Evolutionary conservation across 2,888 invertebrate species (phyloP).

Genomic region (Tuberolachnus salignus): DNA sequence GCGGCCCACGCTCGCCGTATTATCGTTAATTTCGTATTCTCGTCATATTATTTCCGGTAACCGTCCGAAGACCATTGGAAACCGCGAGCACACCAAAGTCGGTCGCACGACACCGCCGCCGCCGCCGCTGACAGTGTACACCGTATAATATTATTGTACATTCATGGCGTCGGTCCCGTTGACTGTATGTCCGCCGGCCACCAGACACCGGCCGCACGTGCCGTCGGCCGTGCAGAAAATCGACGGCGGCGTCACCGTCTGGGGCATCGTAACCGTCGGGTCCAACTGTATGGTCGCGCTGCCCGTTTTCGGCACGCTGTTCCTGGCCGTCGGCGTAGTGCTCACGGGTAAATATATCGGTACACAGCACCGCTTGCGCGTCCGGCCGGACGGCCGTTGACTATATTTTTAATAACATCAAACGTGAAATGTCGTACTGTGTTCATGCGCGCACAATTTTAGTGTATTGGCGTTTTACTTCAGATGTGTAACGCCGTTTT

Average conservation of each 20-base stretch:
- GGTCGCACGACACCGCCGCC: background rate
- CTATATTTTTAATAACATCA: no score
- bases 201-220: conserved; percentile 62
- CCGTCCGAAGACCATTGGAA: no score
- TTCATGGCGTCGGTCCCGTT: background rate
- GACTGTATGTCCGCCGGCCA: conserved; percentile 59
- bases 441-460: no score
- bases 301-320: conserved; percentile 78
- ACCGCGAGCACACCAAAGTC: no score
- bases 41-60: no score
- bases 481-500: no score
- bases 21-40: no score
- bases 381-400: no score
- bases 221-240: conserved; percentile 72
- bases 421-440: no score
- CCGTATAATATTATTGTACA: no score
- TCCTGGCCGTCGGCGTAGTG: conserved; percentile 76
- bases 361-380: conserved; percentile 59
- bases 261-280: conserved; percentile 77
- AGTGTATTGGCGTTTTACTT: no score
- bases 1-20: background rate
- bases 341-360: conserved; percentile 68
- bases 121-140: background rate
- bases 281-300: conserved; percentile 79
- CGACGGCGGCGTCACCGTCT: conserved; percentile 77